Evolutionary conservation across 2,888 invertebrate genomes (phyloP).

Genomic region (Leptura quadrifasciata): DNA sequence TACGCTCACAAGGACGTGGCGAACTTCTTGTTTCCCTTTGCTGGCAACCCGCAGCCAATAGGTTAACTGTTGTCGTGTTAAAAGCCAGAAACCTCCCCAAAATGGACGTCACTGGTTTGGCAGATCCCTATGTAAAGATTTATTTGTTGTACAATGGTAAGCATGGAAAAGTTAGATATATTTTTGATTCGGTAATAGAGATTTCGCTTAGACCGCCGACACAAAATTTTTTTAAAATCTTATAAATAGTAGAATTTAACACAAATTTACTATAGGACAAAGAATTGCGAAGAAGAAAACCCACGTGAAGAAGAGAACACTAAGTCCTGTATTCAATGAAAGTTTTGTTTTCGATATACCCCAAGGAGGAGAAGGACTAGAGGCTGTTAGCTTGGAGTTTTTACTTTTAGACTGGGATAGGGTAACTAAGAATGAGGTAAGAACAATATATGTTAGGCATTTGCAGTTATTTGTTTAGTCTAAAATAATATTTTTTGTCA

Average conservation of each 20-base stretch:
- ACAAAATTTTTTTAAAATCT: too few relatives aligned
- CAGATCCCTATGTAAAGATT: conserved; percentile 98
- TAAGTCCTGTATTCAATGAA: conserved; percentile 99
- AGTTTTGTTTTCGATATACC: conserved; percentile 98
- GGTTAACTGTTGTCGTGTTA: conserved; percentile 95
- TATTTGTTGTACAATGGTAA: conserved; percentile 90
- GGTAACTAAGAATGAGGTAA: conserved; percentile 97
- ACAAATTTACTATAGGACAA: conserved; percentile 78
- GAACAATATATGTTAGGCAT: too few relatives aligned
- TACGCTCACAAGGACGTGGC: conserved; percentile 94
- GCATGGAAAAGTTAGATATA: neutral
- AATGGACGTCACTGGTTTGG: conserved; percentile 98
- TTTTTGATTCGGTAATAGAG: too few relatives aligned
- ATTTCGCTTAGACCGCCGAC: too few relatives aligned
- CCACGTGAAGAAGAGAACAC: conserved; percentile 97
- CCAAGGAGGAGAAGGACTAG: conserved; percentile 83
- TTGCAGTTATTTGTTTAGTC: too few relatives aligned
- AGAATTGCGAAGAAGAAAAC: conserved; percentile 99
- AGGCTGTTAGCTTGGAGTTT: conserved; percentile 90
- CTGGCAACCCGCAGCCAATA: conserved; percentile 97
- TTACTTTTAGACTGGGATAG: conserved; percentile 97
- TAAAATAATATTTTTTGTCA: neutral
- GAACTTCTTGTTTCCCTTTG: conserved; percentile 96
- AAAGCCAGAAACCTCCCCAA: conserved; percentile 98
- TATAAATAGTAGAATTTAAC: too few relatives aligned